A percentile compares a stretch with the other conserved stretches of the same genome.
These are phyloP conservation scores for Tuta absoluta DNA, from an alignment of 2,888 invertebrate genomes.

Conservation along the genomic window DNA sequence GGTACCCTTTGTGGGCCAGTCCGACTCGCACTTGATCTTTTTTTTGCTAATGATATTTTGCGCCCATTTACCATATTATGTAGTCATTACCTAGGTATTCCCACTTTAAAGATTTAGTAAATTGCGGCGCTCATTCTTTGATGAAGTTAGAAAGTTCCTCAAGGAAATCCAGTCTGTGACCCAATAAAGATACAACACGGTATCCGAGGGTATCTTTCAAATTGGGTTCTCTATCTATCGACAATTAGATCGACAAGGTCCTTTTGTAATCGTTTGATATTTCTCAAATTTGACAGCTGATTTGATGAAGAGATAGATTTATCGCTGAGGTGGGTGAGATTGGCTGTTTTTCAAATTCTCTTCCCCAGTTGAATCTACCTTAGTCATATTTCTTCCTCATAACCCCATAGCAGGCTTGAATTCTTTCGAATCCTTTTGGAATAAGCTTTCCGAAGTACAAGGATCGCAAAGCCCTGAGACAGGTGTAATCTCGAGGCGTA, in stretches of 20 bases:
- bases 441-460: not conserved
- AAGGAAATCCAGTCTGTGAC: not conserved
- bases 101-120: no score
- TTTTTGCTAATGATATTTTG: no score
- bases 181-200: not conserved
- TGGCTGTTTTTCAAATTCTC: no score
- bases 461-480: not conserved
- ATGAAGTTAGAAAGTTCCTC: no score
- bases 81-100: no score
- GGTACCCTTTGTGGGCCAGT: no score
- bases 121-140: no score
- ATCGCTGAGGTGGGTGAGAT: no score
- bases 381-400: no score
- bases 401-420: not conserved
- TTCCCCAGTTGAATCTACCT: no score
- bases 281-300: not conserved
- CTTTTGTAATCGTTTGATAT: not conserved
- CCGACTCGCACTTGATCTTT: no score
- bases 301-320: not conserved
- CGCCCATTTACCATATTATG: no score
- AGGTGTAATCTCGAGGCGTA: conserved; percentile 28
- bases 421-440: not conserved
- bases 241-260: not conserved
- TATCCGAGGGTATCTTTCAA: not conserved
- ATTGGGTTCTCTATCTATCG: not conserved